phyloP scores from a whole-genome alignment of 2,113 vertebrate species.

The Tupaia chinensis region DNA sequence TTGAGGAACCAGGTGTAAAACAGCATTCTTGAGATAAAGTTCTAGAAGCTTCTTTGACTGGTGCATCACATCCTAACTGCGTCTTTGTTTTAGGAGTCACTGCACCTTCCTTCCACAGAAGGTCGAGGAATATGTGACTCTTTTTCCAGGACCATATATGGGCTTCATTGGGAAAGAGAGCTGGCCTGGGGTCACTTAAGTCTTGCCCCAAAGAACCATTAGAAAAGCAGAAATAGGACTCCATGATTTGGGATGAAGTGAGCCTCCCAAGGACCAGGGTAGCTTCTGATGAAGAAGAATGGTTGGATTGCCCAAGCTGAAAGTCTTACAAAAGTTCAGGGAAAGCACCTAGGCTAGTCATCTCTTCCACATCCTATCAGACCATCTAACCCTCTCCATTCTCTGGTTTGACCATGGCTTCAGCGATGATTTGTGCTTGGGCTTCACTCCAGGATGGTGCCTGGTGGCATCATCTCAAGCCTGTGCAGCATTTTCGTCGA shows the following conservation, averaged over 20 bases:
- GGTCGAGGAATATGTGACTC: background rate
- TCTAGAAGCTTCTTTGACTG: background rate
- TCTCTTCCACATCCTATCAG: too few species aligned
- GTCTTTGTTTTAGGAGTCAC: background rate
- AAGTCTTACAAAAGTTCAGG: background rate
- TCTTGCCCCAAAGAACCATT: background rate
- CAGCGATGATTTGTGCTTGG: too few species aligned
- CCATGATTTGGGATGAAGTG: too few species aligned
- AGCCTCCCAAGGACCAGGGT: too few species aligned
- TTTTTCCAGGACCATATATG: background rate
- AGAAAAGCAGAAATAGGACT: background rate
- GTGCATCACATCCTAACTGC: background rate
- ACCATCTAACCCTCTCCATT: background rate
- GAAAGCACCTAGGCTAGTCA: background rate
- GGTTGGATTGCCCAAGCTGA: background rate
- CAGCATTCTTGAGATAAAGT: background rate
- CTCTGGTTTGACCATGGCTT: background rate
- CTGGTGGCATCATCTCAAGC: too few species aligned
- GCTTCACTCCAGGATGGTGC: background rate
- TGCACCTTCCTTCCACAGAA: background rate
- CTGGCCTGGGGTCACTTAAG: too few species aligned
- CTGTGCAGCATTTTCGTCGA: rapidly evolving
- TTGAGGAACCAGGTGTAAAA: too few species aligned
- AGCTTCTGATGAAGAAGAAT: background rate
- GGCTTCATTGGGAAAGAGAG: background rate